phyloP scores from a whole-genome alignment of 2,888 invertebrate genomes.

The Romanomermis culicivorax region DNA sequence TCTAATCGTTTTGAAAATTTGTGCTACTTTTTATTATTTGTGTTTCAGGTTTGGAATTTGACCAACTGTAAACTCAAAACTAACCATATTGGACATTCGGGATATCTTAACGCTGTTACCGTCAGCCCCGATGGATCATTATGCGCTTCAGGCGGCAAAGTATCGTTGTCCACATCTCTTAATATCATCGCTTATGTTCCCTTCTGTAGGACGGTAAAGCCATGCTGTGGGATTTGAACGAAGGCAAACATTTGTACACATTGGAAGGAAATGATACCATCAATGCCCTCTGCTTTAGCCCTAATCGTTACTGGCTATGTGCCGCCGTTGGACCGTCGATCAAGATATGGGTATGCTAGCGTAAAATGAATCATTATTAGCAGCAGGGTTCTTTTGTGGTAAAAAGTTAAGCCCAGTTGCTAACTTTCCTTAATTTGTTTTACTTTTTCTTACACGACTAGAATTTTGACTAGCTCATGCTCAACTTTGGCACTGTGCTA shows the following conservation, averaged over 20 bases:
- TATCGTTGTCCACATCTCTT: conserved; percentile 17
- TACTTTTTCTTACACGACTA: too few relatives aligned
- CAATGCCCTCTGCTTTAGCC: conserved; percentile 93
- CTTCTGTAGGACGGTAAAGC: conserved; percentile 68
- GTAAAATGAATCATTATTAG: neutral
- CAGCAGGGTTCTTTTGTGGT: too few relatives aligned
- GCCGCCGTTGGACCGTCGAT: conserved; percentile 94
- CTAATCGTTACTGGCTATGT: conserved; percentile 92
- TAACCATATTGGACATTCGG: conserved; percentile 87
- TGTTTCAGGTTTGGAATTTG: conserved; percentile 71
- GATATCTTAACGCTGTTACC: conserved; percentile 91
- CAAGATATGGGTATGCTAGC: conserved; percentile 69
- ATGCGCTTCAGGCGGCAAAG: conserved; percentile 96
- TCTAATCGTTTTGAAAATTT: too few relatives aligned
- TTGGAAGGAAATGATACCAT: conserved; percentile 94
- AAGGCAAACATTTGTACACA: conserved; percentile 95
- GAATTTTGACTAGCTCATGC: too few relatives aligned
- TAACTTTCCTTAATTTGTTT: too few relatives aligned
- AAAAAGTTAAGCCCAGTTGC: too few relatives aligned
- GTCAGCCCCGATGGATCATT: conserved; percentile 97
- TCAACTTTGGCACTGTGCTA: too few relatives aligned
- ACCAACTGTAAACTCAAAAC: conserved; percentile 95
- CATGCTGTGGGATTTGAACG: conserved; percentile 97
- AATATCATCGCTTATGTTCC: neutral
- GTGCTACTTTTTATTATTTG: neutral